These are phyloP conservation scores for Oryzias curvinotus DNA, from an alignment of 2,113 vertebrate genomes.

Conservation along the genomic window DNA sequence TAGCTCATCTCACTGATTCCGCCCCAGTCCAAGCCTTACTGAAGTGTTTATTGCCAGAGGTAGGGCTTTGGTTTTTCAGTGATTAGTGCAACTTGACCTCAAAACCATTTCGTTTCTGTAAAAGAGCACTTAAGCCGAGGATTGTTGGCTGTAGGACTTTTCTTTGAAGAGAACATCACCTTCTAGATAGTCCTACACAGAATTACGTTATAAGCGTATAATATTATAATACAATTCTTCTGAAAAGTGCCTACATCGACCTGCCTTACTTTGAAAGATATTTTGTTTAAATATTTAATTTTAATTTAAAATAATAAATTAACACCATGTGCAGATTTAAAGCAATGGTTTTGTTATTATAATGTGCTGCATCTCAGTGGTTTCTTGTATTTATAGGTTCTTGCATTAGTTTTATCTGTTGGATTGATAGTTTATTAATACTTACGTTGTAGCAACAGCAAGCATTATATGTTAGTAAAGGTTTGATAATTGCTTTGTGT, in stretches of 20 bases:
- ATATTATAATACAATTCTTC: neutral
- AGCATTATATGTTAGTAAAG: too few relatives aligned
- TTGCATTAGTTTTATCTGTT: too few relatives aligned
- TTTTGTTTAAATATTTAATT: neutral
- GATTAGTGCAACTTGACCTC: conserved; percentile 47
- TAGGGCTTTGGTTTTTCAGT: conserved; percentile 37
- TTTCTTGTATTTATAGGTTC: too few relatives aligned
- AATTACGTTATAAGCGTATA: neutral
- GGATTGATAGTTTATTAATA: too few relatives aligned
- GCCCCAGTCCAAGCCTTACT: conserved; percentile 39
- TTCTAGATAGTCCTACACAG: conserved; percentile 1
- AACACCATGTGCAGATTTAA: too few relatives aligned
- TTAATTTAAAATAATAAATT: too few relatives aligned
- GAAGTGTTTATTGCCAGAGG: conserved; percentile 29
- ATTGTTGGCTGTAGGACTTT: conserved; percentile 25
- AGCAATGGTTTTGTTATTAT: too few relatives aligned
- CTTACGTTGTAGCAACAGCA: too few relatives aligned
- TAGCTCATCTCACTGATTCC: conserved; percentile 33
- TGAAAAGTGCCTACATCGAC: neutral
- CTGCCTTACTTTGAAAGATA: neutral
- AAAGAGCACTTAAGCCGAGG: conserved; percentile 29
- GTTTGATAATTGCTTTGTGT: too few relatives aligned
- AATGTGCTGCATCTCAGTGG: too few relatives aligned
- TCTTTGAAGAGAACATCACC: conserved; percentile 26
- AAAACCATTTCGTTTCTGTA: conserved; percentile 36